Evolutionary conservation across 2,797 vertebrate species (phyloP), one percentile per base, ranked within the genome.

Genomic region (Rhadinocentrus ornatus): DNA sequence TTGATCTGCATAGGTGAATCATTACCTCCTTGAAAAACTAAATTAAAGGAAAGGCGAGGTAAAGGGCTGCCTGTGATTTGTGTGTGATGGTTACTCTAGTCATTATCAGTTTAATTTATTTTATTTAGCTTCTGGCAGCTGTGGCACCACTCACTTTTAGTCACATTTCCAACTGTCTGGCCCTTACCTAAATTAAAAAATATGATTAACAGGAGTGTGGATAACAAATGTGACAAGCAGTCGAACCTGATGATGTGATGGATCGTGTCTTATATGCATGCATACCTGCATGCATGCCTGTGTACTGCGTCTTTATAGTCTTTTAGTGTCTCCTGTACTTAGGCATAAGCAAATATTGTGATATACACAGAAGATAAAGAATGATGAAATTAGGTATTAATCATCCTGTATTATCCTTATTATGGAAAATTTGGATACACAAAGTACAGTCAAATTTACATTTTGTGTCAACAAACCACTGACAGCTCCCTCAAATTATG

Each of bases 201-300:
- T 61, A 48, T 54, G 71, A 77, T 84, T 67, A 72, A 57, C 31
- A 58, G 13, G 9, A 73, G 11, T 9, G 13, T 37, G 16, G n/a
- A 20, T 66, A 63, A 18, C 41, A 80, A 70, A 84, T 55, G 65
- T 64, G 69, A 80, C 3, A 16, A 78, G 83, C 58, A 39, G 78
- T 81, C 67, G 72, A 79, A 88, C 85, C 70, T 66, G 85, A 83
- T 77, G 9, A 37, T 78, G 27, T 71, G 58, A 39, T 56, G 35
- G 41, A 34, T 35, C 0, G 2, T 62, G 54, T 66, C 2, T n/a
- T 48, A 26, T 53, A 44, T 41, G 3, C 4, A 15, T 4, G 37
- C 1, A 65, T 37, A 55, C n/a, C n/a, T n/a, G n/a, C n/a, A 52
- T 24, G 22, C 35, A 37, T 22, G 12, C 10, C 16, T 50, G 60